Evolutionary conservation across 2,888 invertebrate genomes (phyloP).

Genomic region (Zele albiditarsus): DNA sequence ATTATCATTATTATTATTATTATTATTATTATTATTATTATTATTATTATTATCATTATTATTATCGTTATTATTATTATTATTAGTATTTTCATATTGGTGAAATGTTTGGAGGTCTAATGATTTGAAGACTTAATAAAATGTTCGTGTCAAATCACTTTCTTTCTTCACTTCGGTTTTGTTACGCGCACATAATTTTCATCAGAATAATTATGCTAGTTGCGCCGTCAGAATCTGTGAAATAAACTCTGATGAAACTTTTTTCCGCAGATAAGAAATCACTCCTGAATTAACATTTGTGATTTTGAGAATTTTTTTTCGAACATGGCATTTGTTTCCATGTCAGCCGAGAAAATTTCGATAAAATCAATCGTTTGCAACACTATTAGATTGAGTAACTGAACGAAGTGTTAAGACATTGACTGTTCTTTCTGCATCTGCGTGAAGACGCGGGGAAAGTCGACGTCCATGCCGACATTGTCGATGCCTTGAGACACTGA

Average conservation of each 20-base stretch:
- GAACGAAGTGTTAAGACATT: constrained; percentile 43
- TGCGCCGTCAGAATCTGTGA: too few relatives aligned
- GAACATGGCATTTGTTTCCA: neutral
- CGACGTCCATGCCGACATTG: constrained; percentile 77
- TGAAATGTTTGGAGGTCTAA: too few relatives aligned
- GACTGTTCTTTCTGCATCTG: constrained; percentile 77
- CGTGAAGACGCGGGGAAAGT: constrained; percentile 78
- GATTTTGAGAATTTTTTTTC: too few relatives aligned
- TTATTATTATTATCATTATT: neutral
- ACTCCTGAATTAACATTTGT: too few relatives aligned
- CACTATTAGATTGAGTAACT: neutral
- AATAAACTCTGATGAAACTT: too few relatives aligned
- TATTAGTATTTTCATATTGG: too few relatives aligned
- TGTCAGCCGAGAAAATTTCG: neutral
- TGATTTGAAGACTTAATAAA: too few relatives aligned
- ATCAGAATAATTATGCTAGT: too few relatives aligned
- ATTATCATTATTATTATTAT: neutral
- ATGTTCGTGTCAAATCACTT: too few relatives aligned
- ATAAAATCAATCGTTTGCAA: neutral
- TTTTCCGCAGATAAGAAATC: too few relatives aligned
- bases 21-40: neutral
- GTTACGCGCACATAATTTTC: too few relatives aligned
- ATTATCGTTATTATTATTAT: neutral
- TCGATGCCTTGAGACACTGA: constrained; percentile 73
- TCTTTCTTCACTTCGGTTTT: too few relatives aligned